Percentiles rank a stretch among this genome's conserved stretches.
phyloP scores from a whole-genome alignment of 2,797 vertebrate species.

The Xenopus petersii region DNA sequence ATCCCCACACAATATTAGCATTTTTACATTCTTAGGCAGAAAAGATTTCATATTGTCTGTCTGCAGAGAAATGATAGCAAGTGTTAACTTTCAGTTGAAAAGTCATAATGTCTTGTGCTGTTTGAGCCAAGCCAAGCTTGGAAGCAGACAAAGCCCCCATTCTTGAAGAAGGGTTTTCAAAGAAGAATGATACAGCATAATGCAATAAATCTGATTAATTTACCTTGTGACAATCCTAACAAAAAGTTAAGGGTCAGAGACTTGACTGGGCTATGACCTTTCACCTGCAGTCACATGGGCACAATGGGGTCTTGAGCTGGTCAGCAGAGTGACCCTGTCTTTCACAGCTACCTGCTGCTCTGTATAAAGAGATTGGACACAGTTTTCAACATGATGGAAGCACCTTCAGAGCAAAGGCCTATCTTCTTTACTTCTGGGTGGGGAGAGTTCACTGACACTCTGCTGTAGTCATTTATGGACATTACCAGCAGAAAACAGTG shows the following conservation, averaged over 20 bases:
- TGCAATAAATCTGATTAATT: conserved; percentile 73
- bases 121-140: conserved; percentile 42
- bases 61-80: not conserved
- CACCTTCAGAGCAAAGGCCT: conserved; percentile 54
- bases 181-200: conserved; percentile 62
- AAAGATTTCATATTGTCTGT: not conserved
- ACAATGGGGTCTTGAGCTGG: conserved; percentile 70
- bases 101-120: conserved; percentile 16
- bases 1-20: too few relatives aligned
- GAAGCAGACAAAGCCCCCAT: conserved; percentile 57
- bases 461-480: conserved; percentile 19
- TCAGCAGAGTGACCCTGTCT: conserved; percentile 68
- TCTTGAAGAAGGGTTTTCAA: conserved; percentile 50
- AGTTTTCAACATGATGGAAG: conserved; percentile 86
- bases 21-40: too few relatives aligned
- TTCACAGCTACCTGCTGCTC: conserved; percentile 93
- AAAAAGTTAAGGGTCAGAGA: conserved; percentile 77
- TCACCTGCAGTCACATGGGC: conserved; percentile 69
- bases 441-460: conserved; percentile 29
- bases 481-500: not conserved
- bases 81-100: not conserved
- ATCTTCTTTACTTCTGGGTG: conserved; percentile 31
- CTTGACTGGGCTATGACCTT: conserved; percentile 80
- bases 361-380: conserved; percentile 87
- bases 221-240: conserved; percentile 71